These are phyloP conservation scores for Terebella lapidaria DNA, from an alignment of 2,888 invertebrate genomes.

Conservation along the genomic window DNA sequence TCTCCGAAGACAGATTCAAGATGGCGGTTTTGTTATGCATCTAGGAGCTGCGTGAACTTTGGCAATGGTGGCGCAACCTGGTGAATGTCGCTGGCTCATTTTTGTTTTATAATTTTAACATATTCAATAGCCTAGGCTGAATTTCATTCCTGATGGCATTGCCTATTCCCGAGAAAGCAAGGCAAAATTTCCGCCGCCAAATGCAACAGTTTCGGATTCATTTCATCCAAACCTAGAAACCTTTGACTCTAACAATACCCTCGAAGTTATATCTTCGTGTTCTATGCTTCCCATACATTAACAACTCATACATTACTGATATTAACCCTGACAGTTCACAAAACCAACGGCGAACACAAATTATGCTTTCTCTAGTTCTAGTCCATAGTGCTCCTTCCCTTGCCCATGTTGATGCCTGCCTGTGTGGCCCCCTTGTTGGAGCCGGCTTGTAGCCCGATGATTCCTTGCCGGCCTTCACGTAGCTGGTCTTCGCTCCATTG, in stretches of 20 bases:
- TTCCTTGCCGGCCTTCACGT: constrained; percentile 74
- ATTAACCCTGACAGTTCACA: too few relatives aligned
- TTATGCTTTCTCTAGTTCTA: too few relatives aligned
- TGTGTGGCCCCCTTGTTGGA: constrained; percentile 73
- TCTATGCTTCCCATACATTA: neutral
- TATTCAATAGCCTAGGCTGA: too few relatives aligned
- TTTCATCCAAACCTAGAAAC: neutral
- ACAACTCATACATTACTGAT: neutral
- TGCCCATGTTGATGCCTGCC: constrained; percentile 51
- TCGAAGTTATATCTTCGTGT: too few relatives aligned
- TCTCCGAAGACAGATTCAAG: neutral
- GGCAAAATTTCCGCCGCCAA: neutral
- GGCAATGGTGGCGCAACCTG: neutral
- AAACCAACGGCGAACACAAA: too few relatives aligned
- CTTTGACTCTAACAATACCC: neutral
- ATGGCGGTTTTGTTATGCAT: neutral
- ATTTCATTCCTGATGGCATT: neutral
- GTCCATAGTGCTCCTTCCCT: constrained; percentile 41
- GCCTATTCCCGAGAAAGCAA: neutral
- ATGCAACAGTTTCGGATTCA: neutral
- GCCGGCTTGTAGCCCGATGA: constrained; percentile 89
- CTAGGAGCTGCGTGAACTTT: neutral
- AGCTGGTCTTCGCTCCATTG: constrained; percentile 89
- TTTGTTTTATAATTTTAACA: too few relatives aligned
- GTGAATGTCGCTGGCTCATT: too few relatives aligned